phyloP scores from a whole-genome alignment of 37 sponge, comb jelly and placozoan genomes.

The Ianthella basta region DNA sequence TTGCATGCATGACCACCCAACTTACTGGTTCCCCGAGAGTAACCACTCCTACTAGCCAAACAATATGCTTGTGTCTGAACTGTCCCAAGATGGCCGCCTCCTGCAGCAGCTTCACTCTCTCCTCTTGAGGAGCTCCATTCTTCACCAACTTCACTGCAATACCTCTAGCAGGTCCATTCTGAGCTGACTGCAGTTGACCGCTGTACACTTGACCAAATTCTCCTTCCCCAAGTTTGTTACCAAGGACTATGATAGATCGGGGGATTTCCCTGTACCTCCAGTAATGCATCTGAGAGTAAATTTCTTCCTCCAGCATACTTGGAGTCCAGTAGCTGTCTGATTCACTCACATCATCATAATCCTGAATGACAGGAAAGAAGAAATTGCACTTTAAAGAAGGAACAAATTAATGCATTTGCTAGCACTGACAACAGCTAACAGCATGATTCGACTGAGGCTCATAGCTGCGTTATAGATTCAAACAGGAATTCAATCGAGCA shows the following conservation, averaged over 20 bases:
- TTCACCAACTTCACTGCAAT: constrained; percentile 16
- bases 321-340: constrained; percentile 7
- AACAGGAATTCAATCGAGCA: too few relatives aligned
- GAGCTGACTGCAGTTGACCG: not conserved
- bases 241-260: not conserved
- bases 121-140: not conserved
- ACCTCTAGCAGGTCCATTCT: not conserved
- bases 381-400: too few relatives aligned
- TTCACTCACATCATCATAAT: too few relatives aligned
- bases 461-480: too few relatives aligned
- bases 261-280: constrained; percentile 1
- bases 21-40: constrained; percentile 16
- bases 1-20: not conserved
- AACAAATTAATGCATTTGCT: too few relatives aligned
- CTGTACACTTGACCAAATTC: constrained; percentile 11
- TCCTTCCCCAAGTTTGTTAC: not conserved
- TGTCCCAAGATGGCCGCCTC: constrained; percentile 34
- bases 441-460: too few relatives aligned
- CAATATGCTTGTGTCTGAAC: constrained; percentile 4
- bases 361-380: too few relatives aligned
- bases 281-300: not conserved
- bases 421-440: too few relatives aligned
- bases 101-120: constrained; percentile 37
- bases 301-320: not conserved
- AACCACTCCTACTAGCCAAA: not conserved